A percentile compares a stretch with the other conserved stretches of the same genome.
Evolutionary conservation across 1,140 invertebrate genomes (phyloP).

Genomic region (Chironomus tepperi): DNA sequence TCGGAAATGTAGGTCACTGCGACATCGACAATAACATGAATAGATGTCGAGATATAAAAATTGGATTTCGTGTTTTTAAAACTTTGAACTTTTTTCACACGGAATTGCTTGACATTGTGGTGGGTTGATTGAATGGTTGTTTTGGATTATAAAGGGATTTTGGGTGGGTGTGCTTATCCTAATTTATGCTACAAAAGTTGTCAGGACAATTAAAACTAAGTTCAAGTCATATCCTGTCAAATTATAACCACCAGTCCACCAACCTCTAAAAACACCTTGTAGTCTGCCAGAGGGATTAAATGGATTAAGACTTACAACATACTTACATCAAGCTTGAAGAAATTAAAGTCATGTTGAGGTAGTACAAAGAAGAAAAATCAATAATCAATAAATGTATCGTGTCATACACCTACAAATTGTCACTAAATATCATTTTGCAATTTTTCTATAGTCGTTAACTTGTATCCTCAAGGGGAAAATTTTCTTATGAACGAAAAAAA

Average conservation of each 20-base stretch:
- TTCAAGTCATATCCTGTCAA: too few species aligned
- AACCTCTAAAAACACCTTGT: too few species aligned
- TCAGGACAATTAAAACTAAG: too few species aligned
- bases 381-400: not conserved
- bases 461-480: too few species aligned
- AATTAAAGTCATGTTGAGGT: too few species aligned
- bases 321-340: too few species aligned
- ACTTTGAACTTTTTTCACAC: not conserved
- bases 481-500: not conserved
- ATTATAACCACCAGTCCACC: too few species aligned
- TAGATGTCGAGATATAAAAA: not conserved
- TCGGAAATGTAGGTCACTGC: not conserved
- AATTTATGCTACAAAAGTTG: too few species aligned
- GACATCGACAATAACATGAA: not conserved
- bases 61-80: slow-evolving; percentile 7
- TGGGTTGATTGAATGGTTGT: not conserved
- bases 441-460: too few species aligned
- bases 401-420: not conserved
- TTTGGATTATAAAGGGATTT: not conserved
- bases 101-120: not conserved
- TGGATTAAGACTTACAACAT: too few species aligned
- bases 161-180: too few species aligned
- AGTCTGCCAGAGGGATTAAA: too few species aligned
- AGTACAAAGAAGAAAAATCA: not conserved
- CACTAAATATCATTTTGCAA: not conserved